Conservation (phyloP, 2,888 invertebrate genomes). For the Pollenia griseotomentosa region DNA sequence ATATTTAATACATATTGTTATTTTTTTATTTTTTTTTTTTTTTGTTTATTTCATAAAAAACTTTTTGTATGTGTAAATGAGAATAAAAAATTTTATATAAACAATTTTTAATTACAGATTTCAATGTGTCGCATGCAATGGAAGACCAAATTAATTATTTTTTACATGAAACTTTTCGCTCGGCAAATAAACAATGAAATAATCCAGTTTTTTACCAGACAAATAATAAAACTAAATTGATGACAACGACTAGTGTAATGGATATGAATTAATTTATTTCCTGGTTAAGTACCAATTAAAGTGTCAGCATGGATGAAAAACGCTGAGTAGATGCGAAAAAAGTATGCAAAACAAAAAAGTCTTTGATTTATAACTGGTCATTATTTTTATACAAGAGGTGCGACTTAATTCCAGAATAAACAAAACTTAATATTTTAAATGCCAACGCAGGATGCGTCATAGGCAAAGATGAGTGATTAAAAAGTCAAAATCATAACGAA, state of each 20-base stretch:
- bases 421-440: not conserved
- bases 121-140: constrained; percentile 30
- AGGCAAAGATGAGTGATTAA: not conserved
- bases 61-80: not conserved
- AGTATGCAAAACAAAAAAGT: not conserved
- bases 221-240: constrained; percentile 33
- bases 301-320: not conserved
- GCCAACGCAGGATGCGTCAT: not conserved
- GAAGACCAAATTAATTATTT: constrained; percentile 14
- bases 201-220: constrained; percentile 22
- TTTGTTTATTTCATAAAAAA: not conserved
- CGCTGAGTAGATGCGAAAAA: not conserved
- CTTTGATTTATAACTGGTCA: constrained; percentile 9
- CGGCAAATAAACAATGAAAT: not conserved
- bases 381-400: not conserved
- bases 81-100: not conserved
- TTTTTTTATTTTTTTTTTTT: not conserved
- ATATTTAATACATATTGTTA: not conserved
- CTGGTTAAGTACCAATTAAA: constrained; percentile 23
- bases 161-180: not conserved
- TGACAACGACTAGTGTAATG: not conserved
- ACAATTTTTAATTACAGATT: constrained; percentile 38
- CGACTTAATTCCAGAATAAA: not conserved
- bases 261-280: constrained; percentile 24
- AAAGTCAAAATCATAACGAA: not conserved